Percentiles rank a stretch among this genome's conserved stretches.
These are phyloP conservation scores for Haliaeetus leucogaster DNA, from an alignment of 2,113 vertebrate genomes.

Conservation along the genomic window DNA sequence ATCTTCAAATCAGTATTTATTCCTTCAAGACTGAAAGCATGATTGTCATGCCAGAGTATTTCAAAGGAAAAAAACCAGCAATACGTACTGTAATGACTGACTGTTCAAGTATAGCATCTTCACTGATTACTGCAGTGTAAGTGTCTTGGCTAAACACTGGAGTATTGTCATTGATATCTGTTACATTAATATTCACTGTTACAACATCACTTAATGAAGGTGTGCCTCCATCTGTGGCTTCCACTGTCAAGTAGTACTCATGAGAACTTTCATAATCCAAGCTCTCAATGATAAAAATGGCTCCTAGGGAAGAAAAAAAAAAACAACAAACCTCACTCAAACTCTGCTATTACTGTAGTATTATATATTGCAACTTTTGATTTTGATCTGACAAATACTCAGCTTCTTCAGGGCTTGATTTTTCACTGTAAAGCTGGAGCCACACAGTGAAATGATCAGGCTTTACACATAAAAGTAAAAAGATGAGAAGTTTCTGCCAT, in stretches of 20 bases:
- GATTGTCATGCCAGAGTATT: not conserved
- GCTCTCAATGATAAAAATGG: constrained; percentile 86
- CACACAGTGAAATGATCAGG: not conserved
- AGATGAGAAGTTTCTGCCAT: not conserved
- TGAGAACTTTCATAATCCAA: constrained; percentile 91
- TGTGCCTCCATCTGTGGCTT: constrained; percentile 90
- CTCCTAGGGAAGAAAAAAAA: constrained; percentile 69
- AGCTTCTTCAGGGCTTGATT: not conserved
- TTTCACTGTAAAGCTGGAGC: not conserved
- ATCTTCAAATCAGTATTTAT: not conserved
- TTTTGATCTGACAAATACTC: not conserved
- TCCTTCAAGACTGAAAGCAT: not conserved
- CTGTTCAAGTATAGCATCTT: constrained; percentile 87
- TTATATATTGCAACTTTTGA: not conserved
- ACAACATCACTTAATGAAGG: constrained; percentile 91
- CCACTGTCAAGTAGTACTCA: constrained; percentile 94
- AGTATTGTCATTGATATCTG: constrained; percentile 92
- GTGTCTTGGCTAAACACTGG: constrained; percentile 89
- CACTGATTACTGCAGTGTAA: constrained; percentile 89
- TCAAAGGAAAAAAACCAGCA: not conserved
- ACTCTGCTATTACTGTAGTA: not conserved
- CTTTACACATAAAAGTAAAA: not conserved
- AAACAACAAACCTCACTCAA: not conserved
- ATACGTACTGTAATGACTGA: constrained; percentile 80
- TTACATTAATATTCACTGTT: constrained; percentile 92